Evolutionary conservation across 2,113 vertebrate species (phyloP), one percentile per base, ranked within the genome.

Genomic region (Hoplias malabaricus): DNA sequence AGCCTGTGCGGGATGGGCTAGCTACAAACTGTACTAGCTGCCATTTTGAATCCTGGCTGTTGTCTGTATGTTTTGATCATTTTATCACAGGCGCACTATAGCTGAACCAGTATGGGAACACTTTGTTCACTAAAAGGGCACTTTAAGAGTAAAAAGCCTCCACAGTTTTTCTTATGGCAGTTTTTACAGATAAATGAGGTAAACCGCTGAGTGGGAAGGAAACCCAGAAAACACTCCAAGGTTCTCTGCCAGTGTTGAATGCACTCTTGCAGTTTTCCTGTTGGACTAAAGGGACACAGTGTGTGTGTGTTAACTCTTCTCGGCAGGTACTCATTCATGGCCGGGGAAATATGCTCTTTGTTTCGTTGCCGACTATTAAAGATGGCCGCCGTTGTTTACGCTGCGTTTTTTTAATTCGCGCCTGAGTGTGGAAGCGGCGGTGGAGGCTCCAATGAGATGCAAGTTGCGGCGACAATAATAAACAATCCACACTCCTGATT

Each of bases 401-500:
- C 19, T 23, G 4, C 31, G 12, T 14, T 11, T 70, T 80, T 70
- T 69, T 72, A 71, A 78, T 73, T 62, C 21, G 38, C 48, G 50
- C 38, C 29, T n/a, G 62, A 75, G 56, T 46, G 68, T 46, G 19
- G 68, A 82, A 82, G 75, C 85, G 73, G 80, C 82, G 81, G 75
- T 84, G 73, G 80, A 81, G 81, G 76, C 63, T 78, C 67, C 73
- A 78, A 89, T 78, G 81, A 83, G 84, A 84, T 77, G 84, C 62
- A 68, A 76, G 54, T 53, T 40, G 11, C 78, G 21, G 13, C 21
- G 74, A 72, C 78, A 84, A 87, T 87, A 82, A 75, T 87, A 82
- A 75, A 87, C 84, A 84, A 86, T 82, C 83, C 68, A 81, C 50
- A 78, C 82, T 90, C 84, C 87, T 86, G 89, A 90, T 90, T 90